phyloP scores from a whole-genome alignment of 2,797 vertebrate genomes.

The Antrozous pallidus region DNA sequence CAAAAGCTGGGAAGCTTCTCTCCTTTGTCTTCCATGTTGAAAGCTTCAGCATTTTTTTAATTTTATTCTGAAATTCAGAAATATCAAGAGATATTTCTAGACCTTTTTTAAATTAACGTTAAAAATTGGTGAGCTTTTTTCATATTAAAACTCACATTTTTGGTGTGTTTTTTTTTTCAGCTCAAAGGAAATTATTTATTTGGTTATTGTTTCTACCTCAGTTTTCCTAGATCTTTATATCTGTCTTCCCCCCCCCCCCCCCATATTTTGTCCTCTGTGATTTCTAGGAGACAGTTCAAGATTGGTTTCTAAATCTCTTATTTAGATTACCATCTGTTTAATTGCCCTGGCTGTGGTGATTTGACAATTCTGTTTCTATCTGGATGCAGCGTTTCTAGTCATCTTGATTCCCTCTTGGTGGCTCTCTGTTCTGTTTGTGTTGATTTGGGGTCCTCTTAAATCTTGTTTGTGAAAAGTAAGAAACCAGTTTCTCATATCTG shows the following conservation, averaged over 20 bases:
- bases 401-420: not conserved
- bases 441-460: not conserved
- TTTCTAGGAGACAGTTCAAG: not conserved
- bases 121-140: not conserved
- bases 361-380: not conserved
- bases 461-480: not conserved
- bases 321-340: not conserved
- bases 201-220: not conserved
- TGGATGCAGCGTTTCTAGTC: not conserved
- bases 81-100: not conserved
- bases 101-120: not conserved
- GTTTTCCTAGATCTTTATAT: constrained; percentile 5
- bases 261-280: not conserved
- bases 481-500: not conserved
- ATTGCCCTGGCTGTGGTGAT: not conserved
- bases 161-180: not conserved
- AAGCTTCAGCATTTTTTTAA: not conserved
- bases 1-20: not conserved
- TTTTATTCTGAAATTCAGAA: not conserved
- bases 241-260: too few relatives aligned
- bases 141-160: not conserved
- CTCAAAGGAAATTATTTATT: not conserved
- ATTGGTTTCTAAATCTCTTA: not conserved
- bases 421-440: not conserved
- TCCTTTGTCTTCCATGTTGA: not conserved